Base-by-base conservation (phyloP, 2,113 vertebrate genomes). In the Empidonax traillii region DNA sequence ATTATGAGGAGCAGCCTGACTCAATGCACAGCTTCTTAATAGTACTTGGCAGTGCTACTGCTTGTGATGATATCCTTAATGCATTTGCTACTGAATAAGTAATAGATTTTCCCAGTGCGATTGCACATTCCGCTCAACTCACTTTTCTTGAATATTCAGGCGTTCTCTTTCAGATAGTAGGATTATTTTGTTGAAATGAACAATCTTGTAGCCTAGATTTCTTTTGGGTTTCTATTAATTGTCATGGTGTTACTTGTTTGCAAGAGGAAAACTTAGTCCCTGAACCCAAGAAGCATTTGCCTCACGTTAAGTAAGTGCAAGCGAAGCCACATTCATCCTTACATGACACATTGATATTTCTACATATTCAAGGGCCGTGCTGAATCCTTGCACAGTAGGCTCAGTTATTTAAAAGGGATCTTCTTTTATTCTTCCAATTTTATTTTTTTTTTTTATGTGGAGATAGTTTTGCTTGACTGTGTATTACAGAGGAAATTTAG, bases 21-120 rank as follows among this genome's bases (percentile, higher is more conserved):
- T 93, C 71, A 85, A 65, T 41, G 82, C 65, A 68, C 43, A 63
- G 73, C 78, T 92, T 77, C 86, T 87, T 96, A 95, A 95, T 87
- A 89, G 90, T 58, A 63, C 76, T 95, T 97, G 97, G 85, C 72
- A 62, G 75, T 23, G 28, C 67, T 91, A 19, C 78, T 86, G 61
- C 53, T 94, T 85, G 62, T 89, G 84, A 97, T 96, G 78, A 52
- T 79, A 81, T 62, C 92, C 86, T 95, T 96, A 97, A 97, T 98
- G 96, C 72, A 84, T 86, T 96, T 90, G 85, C 95, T 97, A 62
- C 90, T 97, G 91, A 98, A 98, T 98, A 97, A 98, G 87, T 98
- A 97, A 97, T 96, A 90, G 84, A 81, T 96, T 94, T 93, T 85
- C 95, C 86, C n/a, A 6, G 44, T 87, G 86, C 8, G 4, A 94